phyloP scores from a whole-genome alignment of 2,888 invertebrate genomes.

The Stramonita haemastoma region DNA sequence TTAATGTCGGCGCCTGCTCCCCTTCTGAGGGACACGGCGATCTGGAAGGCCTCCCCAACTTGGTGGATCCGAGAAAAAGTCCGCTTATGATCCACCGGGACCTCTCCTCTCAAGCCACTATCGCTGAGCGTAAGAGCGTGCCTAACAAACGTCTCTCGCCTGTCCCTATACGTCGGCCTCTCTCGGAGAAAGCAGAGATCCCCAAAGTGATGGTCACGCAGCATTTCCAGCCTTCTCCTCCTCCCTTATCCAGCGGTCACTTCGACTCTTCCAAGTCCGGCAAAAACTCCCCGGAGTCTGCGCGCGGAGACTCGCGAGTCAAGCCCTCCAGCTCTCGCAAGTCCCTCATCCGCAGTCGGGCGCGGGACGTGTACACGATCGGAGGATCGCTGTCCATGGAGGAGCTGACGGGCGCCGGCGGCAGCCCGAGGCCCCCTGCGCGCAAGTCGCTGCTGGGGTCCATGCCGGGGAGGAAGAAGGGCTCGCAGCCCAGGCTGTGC shows the following conservation, averaged over 20 bases:
- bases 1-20: background rate
- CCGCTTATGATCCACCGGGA: conserved; percentile 1
- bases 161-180: background rate
- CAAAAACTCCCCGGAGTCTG: background rate
- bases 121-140: background rate
- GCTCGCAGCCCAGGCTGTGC: background rate
- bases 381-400: conserved; percentile 19
- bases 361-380: conserved; percentile 1
- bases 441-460: conserved; percentile 4
- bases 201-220: background rate
- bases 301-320: background rate
- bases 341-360: background rate
- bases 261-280: background rate
- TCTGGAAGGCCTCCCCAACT: conserved; percentile 18
- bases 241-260: background rate
- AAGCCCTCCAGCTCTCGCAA: background rate
- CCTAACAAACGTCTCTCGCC: background rate
- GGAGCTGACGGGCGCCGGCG: background rate
- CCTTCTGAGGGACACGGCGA: background rate
- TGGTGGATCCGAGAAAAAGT: conserved; percentile 1
- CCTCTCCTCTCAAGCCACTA: background rate
- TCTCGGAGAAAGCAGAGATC: background rate
- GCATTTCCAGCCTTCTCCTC: background rate
- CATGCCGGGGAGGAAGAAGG: background rate
- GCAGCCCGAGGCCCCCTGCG: background rate